phyloP scores from a whole-genome alignment of 2,888 invertebrate genomes.

The Cremastinae sp. region DNA sequence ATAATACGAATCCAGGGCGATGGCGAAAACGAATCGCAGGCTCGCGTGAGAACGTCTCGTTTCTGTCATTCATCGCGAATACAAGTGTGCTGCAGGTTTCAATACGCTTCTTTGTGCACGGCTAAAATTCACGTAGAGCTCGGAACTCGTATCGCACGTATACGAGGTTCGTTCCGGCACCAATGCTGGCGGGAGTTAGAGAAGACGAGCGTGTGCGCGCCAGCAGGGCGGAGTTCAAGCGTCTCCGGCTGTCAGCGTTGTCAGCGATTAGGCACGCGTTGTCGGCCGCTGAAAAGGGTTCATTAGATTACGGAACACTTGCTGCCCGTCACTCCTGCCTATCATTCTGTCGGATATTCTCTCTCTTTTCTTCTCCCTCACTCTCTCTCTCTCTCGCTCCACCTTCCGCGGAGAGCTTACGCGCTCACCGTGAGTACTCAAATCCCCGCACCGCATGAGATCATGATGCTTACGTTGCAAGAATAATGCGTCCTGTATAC shows the following conservation, averaged over 20 bases:
- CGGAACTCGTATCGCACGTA: neutral
- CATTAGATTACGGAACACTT: conserved; percentile 69
- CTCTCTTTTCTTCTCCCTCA: neutral
- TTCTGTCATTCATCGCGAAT: too few relatives aligned
- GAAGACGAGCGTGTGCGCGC: conserved; percentile 34
- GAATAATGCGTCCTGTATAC: conserved; percentile 29
- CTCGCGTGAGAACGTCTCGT: too few relatives aligned
- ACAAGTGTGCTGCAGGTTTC: too few relatives aligned
- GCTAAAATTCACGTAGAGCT: neutral
- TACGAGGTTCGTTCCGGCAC: neutral
- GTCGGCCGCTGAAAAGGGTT: conserved; percentile 70
- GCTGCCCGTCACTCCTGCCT: conserved; percentile 61
- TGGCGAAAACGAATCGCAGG: too few relatives aligned
- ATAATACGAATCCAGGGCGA: too few relatives aligned
- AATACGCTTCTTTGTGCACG: neutral
- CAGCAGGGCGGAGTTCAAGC: conserved; percentile 64
- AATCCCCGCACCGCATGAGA: conserved; percentile 31
- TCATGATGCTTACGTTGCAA: conserved; percentile 47
- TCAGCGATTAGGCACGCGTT: conserved; percentile 71
- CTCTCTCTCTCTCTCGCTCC: conserved; percentile 10
- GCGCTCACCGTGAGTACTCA: conserved; percentile 30
- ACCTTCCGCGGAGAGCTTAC: conserved; percentile 31
- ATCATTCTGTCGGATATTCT: conserved; percentile 60
- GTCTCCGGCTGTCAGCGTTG: conserved; percentile 67
- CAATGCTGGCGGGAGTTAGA: conserved; percentile 18